Conservation (phyloP, 2,888 invertebrate genomes). For the Andrena trimmerana region DNA sequence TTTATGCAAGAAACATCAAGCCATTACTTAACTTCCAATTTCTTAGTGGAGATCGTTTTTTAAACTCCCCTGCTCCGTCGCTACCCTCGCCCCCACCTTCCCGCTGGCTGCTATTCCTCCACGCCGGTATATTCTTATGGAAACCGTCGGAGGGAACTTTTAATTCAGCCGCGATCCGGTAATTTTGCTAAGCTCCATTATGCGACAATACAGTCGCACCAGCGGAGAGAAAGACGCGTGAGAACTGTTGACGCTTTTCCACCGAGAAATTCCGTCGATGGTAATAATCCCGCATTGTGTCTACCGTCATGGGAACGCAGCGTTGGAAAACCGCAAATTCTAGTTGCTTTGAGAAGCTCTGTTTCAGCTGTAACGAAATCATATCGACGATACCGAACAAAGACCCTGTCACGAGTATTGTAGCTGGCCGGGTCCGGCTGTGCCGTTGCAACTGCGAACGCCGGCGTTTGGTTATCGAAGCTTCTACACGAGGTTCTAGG, state of each 20-base stretch:
- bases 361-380: slow-evolving; percentile 24
- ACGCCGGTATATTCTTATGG: background rate
- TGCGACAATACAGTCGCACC: background rate
- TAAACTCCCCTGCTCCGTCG: slow-evolving; percentile 8
- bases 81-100: slow-evolving; percentile 13
- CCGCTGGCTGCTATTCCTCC: background rate
- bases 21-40: slow-evolving; percentile 61
- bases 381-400: slow-evolving; percentile 31
- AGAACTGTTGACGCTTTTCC: background rate
- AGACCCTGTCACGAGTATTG: slow-evolving; percentile 51
- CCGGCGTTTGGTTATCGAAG: slow-evolving; percentile 31
- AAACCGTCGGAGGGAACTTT: background rate
- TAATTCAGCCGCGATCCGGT: background rate
- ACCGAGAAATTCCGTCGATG: background rate
- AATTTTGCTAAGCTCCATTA: background rate
- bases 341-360: background rate
- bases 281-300: background rate
- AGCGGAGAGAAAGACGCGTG: background rate
- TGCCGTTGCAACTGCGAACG: slow-evolving; percentile 21
- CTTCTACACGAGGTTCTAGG: slow-evolving; percentile 32
- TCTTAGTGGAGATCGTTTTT: slow-evolving; percentile 47
- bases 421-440: background rate
- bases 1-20: slow-evolving; percentile 53
- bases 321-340: background rate
- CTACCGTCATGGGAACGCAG: background rate